Conservation (phyloP, 2,113 vertebrate species). For the Alethe diademata region DNA sequence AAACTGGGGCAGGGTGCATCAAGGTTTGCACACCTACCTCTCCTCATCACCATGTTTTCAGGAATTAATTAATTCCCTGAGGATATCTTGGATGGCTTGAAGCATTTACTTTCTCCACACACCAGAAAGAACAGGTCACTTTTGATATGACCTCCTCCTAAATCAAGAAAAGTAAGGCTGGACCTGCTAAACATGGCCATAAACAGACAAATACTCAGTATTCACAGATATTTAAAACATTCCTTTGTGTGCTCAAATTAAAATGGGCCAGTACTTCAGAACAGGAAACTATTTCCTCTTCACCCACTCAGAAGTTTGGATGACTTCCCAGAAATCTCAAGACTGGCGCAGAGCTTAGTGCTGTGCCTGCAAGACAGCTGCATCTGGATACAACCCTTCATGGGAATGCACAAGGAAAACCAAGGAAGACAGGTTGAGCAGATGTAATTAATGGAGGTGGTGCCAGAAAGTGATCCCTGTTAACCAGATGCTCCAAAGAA, state of each 20-base stretch:
- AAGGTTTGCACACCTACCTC: not conserved
- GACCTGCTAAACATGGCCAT: not conserved
- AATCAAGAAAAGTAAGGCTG: not conserved
- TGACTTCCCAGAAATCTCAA: constrained; percentile 60
- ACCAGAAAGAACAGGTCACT: not conserved
- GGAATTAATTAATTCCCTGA: not conserved
- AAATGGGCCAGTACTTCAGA: constrained; percentile 45
- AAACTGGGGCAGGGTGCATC: not conserved
- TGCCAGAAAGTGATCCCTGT: not conserved
- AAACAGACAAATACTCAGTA: not conserved
- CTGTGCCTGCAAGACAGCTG: constrained; percentile 46
- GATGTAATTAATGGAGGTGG: not conserved
- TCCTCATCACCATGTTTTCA: not conserved
- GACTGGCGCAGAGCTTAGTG: not conserved
- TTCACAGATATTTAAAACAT: not conserved
- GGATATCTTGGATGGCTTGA: not conserved
- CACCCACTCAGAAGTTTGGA: constrained; percentile 51
- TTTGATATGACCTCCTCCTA: not conserved
- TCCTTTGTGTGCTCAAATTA: not conserved
- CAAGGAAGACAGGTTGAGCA: constrained; percentile 14
- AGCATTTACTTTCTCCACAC: not conserved
- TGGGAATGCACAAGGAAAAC: constrained; percentile 6
- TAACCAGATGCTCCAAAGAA: not conserved
- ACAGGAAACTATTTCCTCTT: constrained; percentile 46
- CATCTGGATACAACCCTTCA: constrained; percentile 26